Evolutionary conservation across 2,797 vertebrate genomes (phyloP), one percentile per base, ranked within the genome.

Genomic region (Gymnothorax javanicus): DNA sequence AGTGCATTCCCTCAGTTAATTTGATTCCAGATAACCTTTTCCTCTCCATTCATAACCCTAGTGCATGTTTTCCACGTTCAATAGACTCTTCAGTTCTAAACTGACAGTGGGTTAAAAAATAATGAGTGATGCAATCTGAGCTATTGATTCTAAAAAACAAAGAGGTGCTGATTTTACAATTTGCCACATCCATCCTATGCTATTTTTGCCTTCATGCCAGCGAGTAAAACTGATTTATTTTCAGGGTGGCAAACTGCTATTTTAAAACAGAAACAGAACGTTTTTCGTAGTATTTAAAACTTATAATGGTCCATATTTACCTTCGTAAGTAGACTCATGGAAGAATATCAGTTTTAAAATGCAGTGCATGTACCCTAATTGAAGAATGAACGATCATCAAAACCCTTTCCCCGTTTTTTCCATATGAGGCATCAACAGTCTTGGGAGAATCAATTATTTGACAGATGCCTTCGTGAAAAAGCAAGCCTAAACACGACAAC

Each of bases 381-480:
- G 62, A 60, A 25, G 17, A 9, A 20, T 69, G 71, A 83, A 7
- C 43, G 54, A 33, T 62, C 52, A 58, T 59, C 69, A 54, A 20
- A 62, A 25, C 27, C 17, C 25, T 69, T 82, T 54, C 23, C 15
- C 52, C 13, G 50, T 52, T 17, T 79, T 54, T 77, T 84, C 84
- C 69, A 85, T 25, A 23, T 69, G 56, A 71, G 83, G 60, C 77
- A 60, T 88, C 79, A 6, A 71, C 56, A 82, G 73, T 84, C 33
- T 88, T 87, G 86, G 86, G 82, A 91, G 92, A 92, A 91, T 91
- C 91, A 62, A 87, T 84, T 92, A 73, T 86, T 91, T 92, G 91
- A 92, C 94, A 95, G 92, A 93, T 94, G 92, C 90, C 90, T 87
- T 15, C 43, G 88, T 89, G 50, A 88, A 86, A 71, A 23, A 87